phyloP scores from a whole-genome alignment of 2,888 invertebrate species.

The Athalia rosae region DNA sequence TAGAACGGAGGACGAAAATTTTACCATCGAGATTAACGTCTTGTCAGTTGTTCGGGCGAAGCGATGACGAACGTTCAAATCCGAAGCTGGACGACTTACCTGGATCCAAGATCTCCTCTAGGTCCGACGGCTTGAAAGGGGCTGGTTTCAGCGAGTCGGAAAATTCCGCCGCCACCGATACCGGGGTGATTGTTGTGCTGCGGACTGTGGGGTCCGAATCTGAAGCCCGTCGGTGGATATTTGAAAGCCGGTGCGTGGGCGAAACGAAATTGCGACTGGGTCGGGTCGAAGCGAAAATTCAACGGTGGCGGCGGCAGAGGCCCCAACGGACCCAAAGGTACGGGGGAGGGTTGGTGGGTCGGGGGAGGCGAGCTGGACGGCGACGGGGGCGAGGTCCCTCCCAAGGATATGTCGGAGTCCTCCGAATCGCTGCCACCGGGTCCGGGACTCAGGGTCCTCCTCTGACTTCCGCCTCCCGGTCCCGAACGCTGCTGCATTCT shows the following conservation, averaged over 20 bases:
- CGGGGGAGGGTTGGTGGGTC: constrained; percentile 66
- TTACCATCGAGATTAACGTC: too few species aligned
- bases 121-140: constrained; percentile 72
- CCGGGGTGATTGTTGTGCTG: constrained; percentile 69
- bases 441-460: constrained; percentile 68
- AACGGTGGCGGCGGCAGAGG: constrained; percentile 68
- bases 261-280: constrained; percentile 70
- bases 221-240: constrained; percentile 69
- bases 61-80: too few species aligned
- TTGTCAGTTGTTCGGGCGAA: too few species aligned
- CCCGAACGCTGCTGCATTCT: constrained; percentile 72
- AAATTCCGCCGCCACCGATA: constrained; percentile 68
- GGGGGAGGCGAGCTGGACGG: constrained; percentile 69
- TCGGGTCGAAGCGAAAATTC: constrained; percentile 70
- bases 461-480: constrained; percentile 64
- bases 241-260: constrained; percentile 69
- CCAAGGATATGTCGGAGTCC: constrained; percentile 71
- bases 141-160: constrained; percentile 71
- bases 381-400: constrained; percentile 70
- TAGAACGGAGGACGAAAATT: too few species aligned
- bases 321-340: constrained; percentile 67
- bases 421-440: constrained; percentile 70
- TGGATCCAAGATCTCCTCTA: constrained; percentile 70
- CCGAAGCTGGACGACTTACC: constrained; percentile 56
- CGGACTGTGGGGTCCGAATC: constrained; percentile 70